phyloP scores from a whole-genome alignment of 2,888 invertebrate species.

The Sycophila texana region DNA sequence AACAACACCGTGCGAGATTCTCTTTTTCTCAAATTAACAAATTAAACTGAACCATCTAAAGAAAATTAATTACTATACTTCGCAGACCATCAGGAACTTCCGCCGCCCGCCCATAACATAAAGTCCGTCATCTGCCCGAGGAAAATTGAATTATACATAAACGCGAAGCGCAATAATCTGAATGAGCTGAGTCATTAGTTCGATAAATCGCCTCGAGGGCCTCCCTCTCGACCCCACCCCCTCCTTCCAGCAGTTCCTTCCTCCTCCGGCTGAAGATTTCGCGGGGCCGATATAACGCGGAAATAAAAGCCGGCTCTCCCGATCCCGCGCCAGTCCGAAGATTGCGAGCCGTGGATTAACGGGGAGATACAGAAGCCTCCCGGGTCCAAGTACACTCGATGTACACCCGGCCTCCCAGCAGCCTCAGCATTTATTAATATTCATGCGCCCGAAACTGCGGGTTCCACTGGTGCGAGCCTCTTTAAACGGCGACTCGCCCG shows the following conservation, averaged over 20 bases:
- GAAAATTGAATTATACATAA: constrained; percentile 41
- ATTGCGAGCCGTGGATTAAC: constrained; percentile 48
- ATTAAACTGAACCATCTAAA: constrained; percentile 2
- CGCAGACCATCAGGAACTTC: background rate
- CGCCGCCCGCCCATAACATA: background rate
- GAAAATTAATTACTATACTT: constrained; percentile 29
- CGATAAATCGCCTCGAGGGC: constrained; percentile 52
- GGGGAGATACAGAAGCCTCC: constrained; percentile 8
- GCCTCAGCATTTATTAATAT: constrained; percentile 74
- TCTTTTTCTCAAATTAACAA: background rate
- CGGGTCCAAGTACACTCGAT: constrained; percentile 47
- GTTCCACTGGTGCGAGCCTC: background rate
- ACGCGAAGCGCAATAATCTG: constrained; percentile 40
- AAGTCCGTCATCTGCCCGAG: background rate
- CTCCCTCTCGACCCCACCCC: background rate
- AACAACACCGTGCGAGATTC: too few relatives aligned
- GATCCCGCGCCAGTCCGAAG: constrained; percentile 17
- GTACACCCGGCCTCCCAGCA: constrained; percentile 64
- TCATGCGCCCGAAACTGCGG: constrained; percentile 62
- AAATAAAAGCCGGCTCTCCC: constrained; percentile 37
- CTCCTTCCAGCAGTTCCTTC: background rate
- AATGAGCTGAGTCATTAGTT: constrained; percentile 59
- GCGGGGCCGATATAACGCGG: constrained; percentile 29
- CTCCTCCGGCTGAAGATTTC: background rate
- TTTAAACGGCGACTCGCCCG: too few relatives aligned